These are phyloP conservation scores for Scomberomorus guttatus DNA, from an alignment of 2,797 vertebrate genomes.

Conservation along the genomic window DNA sequence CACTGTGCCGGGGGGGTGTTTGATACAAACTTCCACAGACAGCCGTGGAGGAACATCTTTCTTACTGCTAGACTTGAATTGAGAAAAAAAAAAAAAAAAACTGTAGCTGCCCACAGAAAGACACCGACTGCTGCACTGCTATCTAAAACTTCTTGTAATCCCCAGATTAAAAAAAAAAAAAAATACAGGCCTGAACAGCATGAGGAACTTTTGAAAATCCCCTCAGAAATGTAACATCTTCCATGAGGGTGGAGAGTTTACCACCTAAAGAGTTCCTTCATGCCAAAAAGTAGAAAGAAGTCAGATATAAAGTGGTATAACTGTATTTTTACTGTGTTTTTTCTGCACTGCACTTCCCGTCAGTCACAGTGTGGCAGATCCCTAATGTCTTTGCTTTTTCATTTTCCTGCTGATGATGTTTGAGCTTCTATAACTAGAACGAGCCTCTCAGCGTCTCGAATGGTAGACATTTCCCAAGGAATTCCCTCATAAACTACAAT, in stretches of 20 bases:
- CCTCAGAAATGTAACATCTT: constrained; percentile 42
- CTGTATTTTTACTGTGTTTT: neutral
- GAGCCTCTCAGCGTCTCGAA: constrained; percentile 15
- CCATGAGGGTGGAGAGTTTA: neutral
- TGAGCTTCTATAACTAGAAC: constrained; percentile 13
- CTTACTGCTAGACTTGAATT: constrained; percentile 10
- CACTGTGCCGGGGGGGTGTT: constrained; percentile 19
- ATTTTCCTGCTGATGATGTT: constrained; percentile 10
- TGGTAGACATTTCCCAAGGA: constrained; percentile 43
- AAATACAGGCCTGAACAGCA: constrained; percentile 5
- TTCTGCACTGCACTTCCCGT: neutral
- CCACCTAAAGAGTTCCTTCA: neutral
- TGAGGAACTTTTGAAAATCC: constrained; percentile 40
- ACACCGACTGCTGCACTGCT: constrained; percentile 20
- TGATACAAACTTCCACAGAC: constrained; percentile 40
- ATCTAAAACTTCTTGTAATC: constrained; percentile 34
- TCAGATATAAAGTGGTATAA: neutral
- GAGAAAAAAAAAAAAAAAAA: constrained; percentile 3
- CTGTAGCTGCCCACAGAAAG: constrained; percentile 36
- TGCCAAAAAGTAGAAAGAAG: neutral
- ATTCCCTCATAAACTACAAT: constrained; percentile 59
- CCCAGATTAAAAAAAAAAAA: neutral
- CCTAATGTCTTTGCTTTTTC: neutral
- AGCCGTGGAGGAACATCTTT: constrained; percentile 39
- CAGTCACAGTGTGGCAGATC: neutral